Percentiles rank a stretch among this genome's conserved stretches.
These are phyloP conservation scores for Drosophila bifasciata DNA, from an alignment of 1,140 invertebrate genomes.

Conservation along the genomic window DNA sequence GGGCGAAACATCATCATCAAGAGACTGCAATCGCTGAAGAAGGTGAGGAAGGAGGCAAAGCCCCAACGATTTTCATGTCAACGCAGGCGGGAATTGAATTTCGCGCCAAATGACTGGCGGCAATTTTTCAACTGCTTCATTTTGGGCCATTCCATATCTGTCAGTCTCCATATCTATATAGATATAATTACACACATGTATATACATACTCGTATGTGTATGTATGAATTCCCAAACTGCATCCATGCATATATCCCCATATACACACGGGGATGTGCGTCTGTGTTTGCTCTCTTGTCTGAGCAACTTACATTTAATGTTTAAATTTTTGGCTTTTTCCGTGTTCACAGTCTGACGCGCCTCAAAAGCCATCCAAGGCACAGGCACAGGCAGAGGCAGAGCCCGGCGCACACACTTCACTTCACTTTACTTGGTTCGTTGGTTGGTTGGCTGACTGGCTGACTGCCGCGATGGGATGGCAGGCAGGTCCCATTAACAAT, in stretches of 20 bases:
- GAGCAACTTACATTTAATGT: slow-evolving; percentile 75
- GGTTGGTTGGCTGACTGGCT: neutral
- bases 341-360: slow-evolving; percentile 78
- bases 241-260: slow-evolving; percentile 15
- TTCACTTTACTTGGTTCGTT: slow-evolving; percentile 48
- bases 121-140: slow-evolving; percentile 75
- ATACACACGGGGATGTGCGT: slow-evolving; percentile 7
- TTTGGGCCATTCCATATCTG: slow-evolving; percentile 63
- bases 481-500: slow-evolving; percentile 70
- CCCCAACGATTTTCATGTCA: slow-evolving; percentile 66
- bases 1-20: slow-evolving; percentile 62
- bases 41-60: slow-evolving; percentile 10
- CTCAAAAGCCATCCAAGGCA: slow-evolving; percentile 52
- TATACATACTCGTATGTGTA: neutral
- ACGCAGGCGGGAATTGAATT: slow-evolving; percentile 81
- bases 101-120: slow-evolving; percentile 79
- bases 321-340: slow-evolving; percentile 75
- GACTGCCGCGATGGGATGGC: slow-evolving; percentile 8
- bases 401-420: slow-evolving; percentile 56
- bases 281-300: slow-evolving; percentile 42
- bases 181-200: slow-evolving; percentile 7
- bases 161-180: slow-evolving; percentile 39
- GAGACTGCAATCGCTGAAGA: slow-evolving; percentile 28
- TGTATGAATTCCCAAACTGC: slow-evolving; percentile 18
- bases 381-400: slow-evolving; percentile 21